phyloP scores from a whole-genome alignment of 2,888 invertebrate species.

The Junonia oenone region DNA sequence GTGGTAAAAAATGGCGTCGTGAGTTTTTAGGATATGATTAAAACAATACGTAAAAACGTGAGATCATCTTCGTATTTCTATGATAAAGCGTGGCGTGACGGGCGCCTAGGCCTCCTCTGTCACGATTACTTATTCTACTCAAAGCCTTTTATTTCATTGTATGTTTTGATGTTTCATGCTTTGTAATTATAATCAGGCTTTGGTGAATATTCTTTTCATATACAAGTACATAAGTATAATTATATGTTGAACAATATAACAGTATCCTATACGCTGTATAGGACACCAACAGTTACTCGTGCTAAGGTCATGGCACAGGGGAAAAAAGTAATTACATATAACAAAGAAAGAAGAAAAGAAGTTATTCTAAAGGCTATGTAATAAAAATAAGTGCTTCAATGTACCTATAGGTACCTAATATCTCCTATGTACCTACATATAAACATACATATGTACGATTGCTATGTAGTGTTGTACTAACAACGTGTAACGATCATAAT shows the following conservation, averaged over 20 bases:
- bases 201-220: background rate
- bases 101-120: constrained; percentile 31
- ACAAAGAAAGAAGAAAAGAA: too few relatives aligned
- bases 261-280: background rate
- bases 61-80: constrained; percentile 30
- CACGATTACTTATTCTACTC: constrained; percentile 28
- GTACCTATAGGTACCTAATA: too few relatives aligned
- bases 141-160: background rate
- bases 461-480: too few relatives aligned
- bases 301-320: too few relatives aligned
- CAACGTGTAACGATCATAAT: background rate
- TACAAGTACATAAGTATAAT: background rate
- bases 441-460: too few relatives aligned
- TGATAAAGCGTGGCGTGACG: constrained; percentile 29
- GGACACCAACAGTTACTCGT: too few relatives aligned
- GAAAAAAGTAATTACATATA: too few relatives aligned
- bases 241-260: background rate
- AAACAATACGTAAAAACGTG: constrained; percentile 25
- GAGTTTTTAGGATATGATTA: background rate
- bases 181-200: background rate
- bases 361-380: too few relatives aligned
- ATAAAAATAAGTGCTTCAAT: too few relatives aligned
- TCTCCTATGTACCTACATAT: too few relatives aligned
- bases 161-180: background rate
- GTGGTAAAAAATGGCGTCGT: background rate